Base-by-base conservation (phyloP, 2,113 vertebrate species). In the Chitala chitala region DNA sequence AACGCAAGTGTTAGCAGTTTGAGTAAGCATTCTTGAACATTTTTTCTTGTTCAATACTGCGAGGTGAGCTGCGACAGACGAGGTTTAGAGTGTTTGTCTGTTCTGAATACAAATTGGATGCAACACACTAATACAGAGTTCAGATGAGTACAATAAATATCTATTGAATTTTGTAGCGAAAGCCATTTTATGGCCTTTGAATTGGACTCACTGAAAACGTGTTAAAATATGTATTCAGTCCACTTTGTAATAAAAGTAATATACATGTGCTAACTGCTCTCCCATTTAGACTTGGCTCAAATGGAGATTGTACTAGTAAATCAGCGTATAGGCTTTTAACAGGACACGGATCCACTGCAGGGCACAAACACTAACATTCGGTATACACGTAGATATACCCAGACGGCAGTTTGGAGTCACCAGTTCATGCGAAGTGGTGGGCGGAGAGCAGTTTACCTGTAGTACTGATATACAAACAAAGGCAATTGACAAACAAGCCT, bases 141-240 rank as follows among this genome's bases (percentile, higher is more conserved):
- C 54, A 73, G 17, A 59, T 59, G 33, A 46, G 22, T 73, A 24
- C 24, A 71, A 59, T 20, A 73, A 73, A 42, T 31, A 61, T 48
- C 61, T 29, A 26, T 46, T 68, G 40, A 68, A 68, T 68, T 68
- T 20, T 68, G 26, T 68, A n/a, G 13, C 10, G 44, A 44, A 48
- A 68, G 40, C 64, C 9, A 29, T 46, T 68, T 68, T 24, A 68
- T 46, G 64, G 40, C 38, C 44, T 48, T 68, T 44, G 10, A 68
- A 44, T 46, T 44, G 64, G 40, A 68, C 40, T 17, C 22, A 63
- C 17, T 61, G 17, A 17, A 66, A 68, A 68, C 38, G 24, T 40
- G 26, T 40, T 20, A 40, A 12, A 9, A 40, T 68, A 44, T 24
- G 17, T 36, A 36, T 63, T 13, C 59, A 63, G 17, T 36, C 33